Base-by-base conservation (phyloP, 2,113 vertebrate genomes). In the Bujurquina vittata region DNA sequence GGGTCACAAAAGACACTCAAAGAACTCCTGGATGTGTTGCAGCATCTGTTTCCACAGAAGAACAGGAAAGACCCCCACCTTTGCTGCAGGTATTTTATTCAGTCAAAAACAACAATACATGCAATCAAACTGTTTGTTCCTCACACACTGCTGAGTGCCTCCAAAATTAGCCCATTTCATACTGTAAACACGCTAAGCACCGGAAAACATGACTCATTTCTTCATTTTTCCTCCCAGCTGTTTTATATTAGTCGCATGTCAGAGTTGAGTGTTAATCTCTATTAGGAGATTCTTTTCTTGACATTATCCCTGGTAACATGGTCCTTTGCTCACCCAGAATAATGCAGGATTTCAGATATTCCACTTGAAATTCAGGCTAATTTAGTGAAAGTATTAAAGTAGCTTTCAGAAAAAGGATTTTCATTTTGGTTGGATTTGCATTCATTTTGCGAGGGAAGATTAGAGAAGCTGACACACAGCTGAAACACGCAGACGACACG, bases 351-450 rank as follows among this genome's bases (percentile, higher is more conserved):
- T 88, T 87, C 57, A 74, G 23, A 60, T 77, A 56, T 84, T 60
- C 60, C 61, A 65, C 46, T 83, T 80, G 49, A 88, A 69, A 85
- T 81, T 87, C 80, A 79, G 56, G 54, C 40, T 63, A 67, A 73
- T 81, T 84, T 54, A 72, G 61, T 56, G 18, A 59, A 77, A 84
- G 65, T 15, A 4, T 26, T 31, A 75, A 88, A 79, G 62, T 46
- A 74, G 79, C 79, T 87, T 86, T 87, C 12, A 35, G 23, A 43
- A 60, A 62, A 80, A 18, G 58, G 63, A 80, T 84, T 86, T 80
- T 75, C 17, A 83, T 56, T 86, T 78, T 11, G 54, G 3, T 72
- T 65, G 87, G 85, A 86, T 88, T 84, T 82, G 49, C 65, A 65
- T 83, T 82, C 43, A 57, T 73, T 87, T n/a, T 4, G 23, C 75